These are phyloP conservation scores for Motacilla tschutschensis DNA, from an alignment of 2,113 vertebrate genomes.

Conservation along the genomic window DNA sequence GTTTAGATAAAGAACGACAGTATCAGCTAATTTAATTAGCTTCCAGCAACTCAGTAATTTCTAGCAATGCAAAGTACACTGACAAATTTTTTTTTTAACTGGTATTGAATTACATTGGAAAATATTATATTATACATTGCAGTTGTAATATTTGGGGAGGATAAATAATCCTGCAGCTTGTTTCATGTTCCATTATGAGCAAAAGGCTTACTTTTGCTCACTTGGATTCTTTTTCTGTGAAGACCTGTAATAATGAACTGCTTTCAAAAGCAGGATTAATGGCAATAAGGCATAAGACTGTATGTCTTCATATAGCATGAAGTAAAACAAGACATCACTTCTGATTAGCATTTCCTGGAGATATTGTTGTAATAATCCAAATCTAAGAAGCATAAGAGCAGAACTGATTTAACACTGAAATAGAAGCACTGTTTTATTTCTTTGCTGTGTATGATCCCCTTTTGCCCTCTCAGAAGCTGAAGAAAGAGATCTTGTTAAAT, in stretches of 20 bases:
- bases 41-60: conserved; percentile 42
- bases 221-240: not conserved
- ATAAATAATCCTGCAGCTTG: conserved; percentile 7
- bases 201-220: not conserved
- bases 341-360: not conserved
- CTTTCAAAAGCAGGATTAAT: not conserved
- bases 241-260: not conserved
- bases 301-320: not conserved
- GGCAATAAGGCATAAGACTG: not conserved
- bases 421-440: not conserved
- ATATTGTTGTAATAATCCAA: not conserved
- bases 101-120: conserved; percentile 17
- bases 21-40: conserved; percentile 55
- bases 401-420: not conserved
- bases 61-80: not conserved
- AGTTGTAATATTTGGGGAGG: not conserved
- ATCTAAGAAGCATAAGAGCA: not conserved
- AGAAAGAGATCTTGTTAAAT: conserved; percentile 9
- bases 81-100: conserved; percentile 35
- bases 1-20: conserved; percentile 51
- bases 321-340: conserved; percentile 20
- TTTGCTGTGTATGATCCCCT: not conserved
- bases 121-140: not conserved
- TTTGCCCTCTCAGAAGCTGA: not conserved
- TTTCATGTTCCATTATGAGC: not conserved